phyloP scores from a whole-genome alignment of 2,888 invertebrate species.

The Folsomia manolachei region DNA sequence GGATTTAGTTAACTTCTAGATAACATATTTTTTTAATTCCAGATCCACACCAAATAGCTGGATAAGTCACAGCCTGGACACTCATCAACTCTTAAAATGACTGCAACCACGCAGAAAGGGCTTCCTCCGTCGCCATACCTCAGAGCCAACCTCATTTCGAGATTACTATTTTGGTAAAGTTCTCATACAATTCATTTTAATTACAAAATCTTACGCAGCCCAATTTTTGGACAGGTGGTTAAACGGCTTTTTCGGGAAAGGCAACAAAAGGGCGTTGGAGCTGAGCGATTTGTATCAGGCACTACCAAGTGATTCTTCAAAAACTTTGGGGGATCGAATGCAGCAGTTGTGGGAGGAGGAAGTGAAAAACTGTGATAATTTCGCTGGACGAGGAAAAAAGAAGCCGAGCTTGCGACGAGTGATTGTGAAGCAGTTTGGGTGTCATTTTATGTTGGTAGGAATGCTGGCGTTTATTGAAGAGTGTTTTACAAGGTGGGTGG shows the following conservation, averaged over 20 bases:
- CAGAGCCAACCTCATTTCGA: constrained; percentile 42
- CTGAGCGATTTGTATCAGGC: constrained; percentile 72
- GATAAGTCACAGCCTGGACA: no score
- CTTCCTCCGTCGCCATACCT: constrained; percentile 32
- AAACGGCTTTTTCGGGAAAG: constrained; percentile 70
- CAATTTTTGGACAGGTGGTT: constrained; percentile 68
- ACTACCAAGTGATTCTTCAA: constrained; percentile 67
- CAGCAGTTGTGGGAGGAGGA: constrained; percentile 52
- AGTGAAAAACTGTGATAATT: constrained; percentile 23
- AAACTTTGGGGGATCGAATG: constrained; percentile 64
- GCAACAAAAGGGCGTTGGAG: constrained; percentile 69
- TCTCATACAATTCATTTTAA: constrained; percentile 1
- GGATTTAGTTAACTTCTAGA: no score
- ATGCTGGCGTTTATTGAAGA: constrained; percentile 54
- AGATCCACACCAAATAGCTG: no score
- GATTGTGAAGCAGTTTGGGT: constrained; percentile 53
- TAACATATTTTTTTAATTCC: no score
- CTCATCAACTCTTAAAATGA: no score
- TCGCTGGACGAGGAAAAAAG: constrained; percentile 17
- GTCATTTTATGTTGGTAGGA: constrained; percentile 53
- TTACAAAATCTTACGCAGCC: constrained; percentile 53
- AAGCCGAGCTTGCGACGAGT: constrained; percentile 54
- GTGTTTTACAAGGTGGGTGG: constrained; percentile 44
- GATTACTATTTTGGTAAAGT: constrained; percentile 46
- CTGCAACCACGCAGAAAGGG: constrained; percentile 12